Evolutionary conservation across 1,140 invertebrate species (phyloP).

Genomic region (Cecropterus lyciades): DNA sequence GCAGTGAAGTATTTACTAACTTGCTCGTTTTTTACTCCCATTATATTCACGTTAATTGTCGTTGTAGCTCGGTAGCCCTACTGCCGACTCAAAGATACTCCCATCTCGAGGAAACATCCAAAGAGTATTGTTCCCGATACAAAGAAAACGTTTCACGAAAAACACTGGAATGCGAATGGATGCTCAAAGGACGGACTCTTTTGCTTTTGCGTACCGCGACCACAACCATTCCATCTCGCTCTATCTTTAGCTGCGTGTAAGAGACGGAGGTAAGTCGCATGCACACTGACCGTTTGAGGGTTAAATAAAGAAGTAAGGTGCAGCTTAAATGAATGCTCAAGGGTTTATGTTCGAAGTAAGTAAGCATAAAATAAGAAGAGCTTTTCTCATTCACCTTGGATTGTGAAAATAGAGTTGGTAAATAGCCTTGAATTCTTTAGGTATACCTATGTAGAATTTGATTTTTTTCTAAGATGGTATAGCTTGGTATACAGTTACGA

Average conservation of each 20-base stretch:
- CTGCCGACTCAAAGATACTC: slow-evolving; percentile 1
- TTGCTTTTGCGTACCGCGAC: slow-evolving; percentile 10
- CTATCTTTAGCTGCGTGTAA: background rate
- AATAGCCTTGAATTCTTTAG: too few species aligned
- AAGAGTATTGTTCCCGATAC: slow-evolving; percentile 31
- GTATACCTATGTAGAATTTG: too few species aligned
- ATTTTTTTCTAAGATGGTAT: too few species aligned
- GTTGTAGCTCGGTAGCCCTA: slow-evolving; percentile 1
- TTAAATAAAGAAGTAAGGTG: slow-evolving; percentile 23
- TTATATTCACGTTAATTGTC: too few species aligned
- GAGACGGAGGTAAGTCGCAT: slow-evolving; percentile 5
- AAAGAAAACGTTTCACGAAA: slow-evolving; percentile 26
- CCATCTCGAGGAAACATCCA: slow-evolving; percentile 17
- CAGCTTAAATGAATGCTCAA: slow-evolving; percentile 8
- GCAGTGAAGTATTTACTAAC: too few species aligned
- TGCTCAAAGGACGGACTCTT: slow-evolving; percentile 16
- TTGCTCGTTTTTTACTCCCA: too few species aligned
- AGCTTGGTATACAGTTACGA: too few species aligned
- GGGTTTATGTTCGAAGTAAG: background rate
- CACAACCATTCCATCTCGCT: background rate
- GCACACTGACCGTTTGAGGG: slow-evolving; percentile 10
- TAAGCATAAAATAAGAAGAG: too few species aligned
- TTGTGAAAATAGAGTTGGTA: too few species aligned
- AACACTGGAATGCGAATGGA: slow-evolving; percentile 17
- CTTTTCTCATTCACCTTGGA: too few species aligned